Evolutionary conservation across 30 jellyfish, hydroid and myxozoan genomes (phyloP), one percentile per base, ranked within the genome.

Genomic region (Mastigias papua): DNA sequence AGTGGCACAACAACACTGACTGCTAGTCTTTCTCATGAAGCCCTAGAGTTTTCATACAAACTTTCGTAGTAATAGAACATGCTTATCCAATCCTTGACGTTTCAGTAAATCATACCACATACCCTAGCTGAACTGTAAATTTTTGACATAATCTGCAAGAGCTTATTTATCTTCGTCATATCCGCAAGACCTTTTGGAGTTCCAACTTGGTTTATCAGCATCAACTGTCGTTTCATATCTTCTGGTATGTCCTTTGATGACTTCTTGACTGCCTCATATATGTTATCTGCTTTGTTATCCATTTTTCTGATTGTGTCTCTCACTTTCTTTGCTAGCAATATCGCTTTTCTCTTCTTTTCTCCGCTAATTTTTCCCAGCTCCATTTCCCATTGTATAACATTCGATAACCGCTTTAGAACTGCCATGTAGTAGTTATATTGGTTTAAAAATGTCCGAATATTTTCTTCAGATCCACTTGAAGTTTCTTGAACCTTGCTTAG

Each of bases 111-210:
- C 69, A 57, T 16, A 11, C 2, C 20, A 22, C 92, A 10, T 76
- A 86, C 98, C 97, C 83, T 70, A 9, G 97, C 92, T 26, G 74
- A 31, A 74, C 94, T 93, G 69, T 93, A 93, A 5, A 88, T 76
- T 63, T 96, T 86, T 15, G 94, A 67, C 97, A 89, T 93, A 0
- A 73, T 83, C 22, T 96, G 71, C 51, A 83, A 32, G 30, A 88
- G 75, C 27, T 78, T 80, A 27, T 93, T 75, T 35, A 76, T 23
- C 91, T 35, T 69, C 77, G 73, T 84, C 1, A 84, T 30, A 32
- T 82, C 91, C 46, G 75, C 68, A 50, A 50, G 49, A 81, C 83
- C 90, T 32, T 68, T 77, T 21, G 94, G 92, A 29, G 97, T 87
- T 30, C 94, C 90, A 20, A 92, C 61, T 29, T 93, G 89, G 29